Conservation (phyloP, 2,113 vertebrate genomes). For the Syrrhaptes paradoxus region DNA sequence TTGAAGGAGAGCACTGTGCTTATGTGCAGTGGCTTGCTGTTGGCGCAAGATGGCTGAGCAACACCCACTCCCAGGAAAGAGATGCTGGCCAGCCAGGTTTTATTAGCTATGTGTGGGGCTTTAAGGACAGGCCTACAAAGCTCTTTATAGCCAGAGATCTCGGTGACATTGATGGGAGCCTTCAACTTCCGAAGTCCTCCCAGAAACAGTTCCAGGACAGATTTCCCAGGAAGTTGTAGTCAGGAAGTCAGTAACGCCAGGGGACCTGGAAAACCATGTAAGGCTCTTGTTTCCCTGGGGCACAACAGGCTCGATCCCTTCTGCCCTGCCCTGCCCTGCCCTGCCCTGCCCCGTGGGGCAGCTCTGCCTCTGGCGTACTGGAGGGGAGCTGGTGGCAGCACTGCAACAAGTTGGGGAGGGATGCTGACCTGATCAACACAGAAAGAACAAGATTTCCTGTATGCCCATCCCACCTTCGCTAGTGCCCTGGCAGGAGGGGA, state of each 20-base stretch:
- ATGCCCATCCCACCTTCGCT: neutral
- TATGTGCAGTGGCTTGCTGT: neutral
- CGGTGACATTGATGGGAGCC: neutral
- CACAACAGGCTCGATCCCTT: neutral
- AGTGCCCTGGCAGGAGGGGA: neutral
- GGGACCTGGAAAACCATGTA: accelerated
- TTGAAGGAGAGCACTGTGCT: neutral
- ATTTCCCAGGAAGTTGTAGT: neutral
- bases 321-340: neutral
- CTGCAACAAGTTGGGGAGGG: neutral
- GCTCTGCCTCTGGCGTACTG: neutral
- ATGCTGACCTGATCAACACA: neutral
- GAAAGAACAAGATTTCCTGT: neutral
- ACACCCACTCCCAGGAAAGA: neutral
- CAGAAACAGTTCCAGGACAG: neutral
- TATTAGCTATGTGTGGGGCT: accelerated
- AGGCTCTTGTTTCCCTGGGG: neutral
- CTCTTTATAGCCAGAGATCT: neutral
- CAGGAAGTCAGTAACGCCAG: neutral
- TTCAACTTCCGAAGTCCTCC: neutral
- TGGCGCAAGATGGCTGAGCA: neutral
- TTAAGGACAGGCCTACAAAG: neutral
- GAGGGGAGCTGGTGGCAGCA: neutral
- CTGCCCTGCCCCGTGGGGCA: accelerated
- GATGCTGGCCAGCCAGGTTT: neutral